phyloP scores from a whole-genome alignment of 2,797 vertebrate species.

The Perodicticus potto region DNA sequence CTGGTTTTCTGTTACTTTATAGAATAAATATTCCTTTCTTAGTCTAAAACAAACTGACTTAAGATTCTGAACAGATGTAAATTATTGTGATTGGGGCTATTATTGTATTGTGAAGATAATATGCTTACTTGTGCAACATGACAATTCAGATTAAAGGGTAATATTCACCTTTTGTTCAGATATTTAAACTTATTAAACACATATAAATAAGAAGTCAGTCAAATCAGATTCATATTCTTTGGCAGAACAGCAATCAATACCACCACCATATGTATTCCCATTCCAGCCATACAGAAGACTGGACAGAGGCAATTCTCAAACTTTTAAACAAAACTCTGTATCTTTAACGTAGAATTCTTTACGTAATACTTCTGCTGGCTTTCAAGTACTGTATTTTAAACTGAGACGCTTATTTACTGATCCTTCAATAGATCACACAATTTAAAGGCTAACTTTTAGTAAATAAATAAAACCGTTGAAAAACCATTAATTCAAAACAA shows the following conservation, averaged over 20 bases:
- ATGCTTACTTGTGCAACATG: background rate
- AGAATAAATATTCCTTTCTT: background rate
- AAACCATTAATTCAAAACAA: constrained; percentile 17
- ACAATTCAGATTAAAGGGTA: background rate
- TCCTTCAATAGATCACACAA: background rate
- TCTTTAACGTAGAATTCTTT: background rate
- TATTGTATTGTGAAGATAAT: background rate
- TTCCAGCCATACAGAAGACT: background rate
- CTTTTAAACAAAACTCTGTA: background rate
- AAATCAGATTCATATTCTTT: constrained; percentile 32
- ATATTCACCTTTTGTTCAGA: background rate
- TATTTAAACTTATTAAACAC: constrained; percentile 52
- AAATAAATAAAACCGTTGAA: background rate
- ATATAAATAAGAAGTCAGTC: background rate
- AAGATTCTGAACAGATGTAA: background rate
- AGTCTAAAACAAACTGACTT: background rate
- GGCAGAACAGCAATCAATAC: constrained; percentile 3
- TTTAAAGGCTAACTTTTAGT: constrained; percentile 1
- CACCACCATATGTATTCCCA: background rate
- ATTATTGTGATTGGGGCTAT: background rate
- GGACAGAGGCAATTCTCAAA: background rate
- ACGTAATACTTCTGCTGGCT: background rate
- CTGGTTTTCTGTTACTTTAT: background rate
- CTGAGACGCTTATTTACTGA: background rate
- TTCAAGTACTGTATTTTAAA: background rate